Evolutionary conservation across 2,888 invertebrate species (phyloP), one percentile per base, ranked within the genome.

Genomic region (Leptothorax acervorum): DNA sequence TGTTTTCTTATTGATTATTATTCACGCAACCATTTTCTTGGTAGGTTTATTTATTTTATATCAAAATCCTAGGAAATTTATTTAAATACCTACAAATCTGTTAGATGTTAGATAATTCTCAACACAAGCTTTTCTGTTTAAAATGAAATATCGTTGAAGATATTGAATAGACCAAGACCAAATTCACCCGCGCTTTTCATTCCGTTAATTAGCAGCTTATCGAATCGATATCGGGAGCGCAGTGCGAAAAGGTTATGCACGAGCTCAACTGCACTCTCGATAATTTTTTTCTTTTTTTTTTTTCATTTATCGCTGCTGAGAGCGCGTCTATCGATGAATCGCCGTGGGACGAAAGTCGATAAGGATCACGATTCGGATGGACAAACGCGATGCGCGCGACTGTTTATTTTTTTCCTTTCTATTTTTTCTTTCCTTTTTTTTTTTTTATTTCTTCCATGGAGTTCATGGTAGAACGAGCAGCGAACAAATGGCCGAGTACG

Each of bases 401-500:
- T 79, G 39, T 79, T 79, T 79, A 45, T 73, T 74, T 73, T 23
- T 57, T 57, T 9, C 15, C 42, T 18, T 35, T 5, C 45, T 18
- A 28, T 23, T 51, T 39, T 48, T 28, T 48, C 35, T 18, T 48
- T 45, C 28, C 18, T 31, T 51, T 60, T 51, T 82, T 75, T 81
- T 87, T 85, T 89, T 90, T 89, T 84, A 83, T 89, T 88, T 85
- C 86, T 89, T 91, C 86, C 90, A 23, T 39, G 82, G 78, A 73
- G 84, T 86, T 89, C 86, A 90, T 87, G 91, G 85, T 86, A 82
- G 87, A 90, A 82, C 85, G 88, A 84, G 79, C 90, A 85, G 88
- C 82, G 90, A 90, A 90, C 90, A 90, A 90, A 90, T 91, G 87
- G 88, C 81, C 83, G 86, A 86, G 84, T 85, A 89, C 85, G 89